A percentile compares a stretch with the other conserved stretches of the same genome.
These are phyloP conservation scores for Poecilia wingei DNA, from an alignment of 2,797 vertebrate species.

Conservation along the genomic window DNA sequence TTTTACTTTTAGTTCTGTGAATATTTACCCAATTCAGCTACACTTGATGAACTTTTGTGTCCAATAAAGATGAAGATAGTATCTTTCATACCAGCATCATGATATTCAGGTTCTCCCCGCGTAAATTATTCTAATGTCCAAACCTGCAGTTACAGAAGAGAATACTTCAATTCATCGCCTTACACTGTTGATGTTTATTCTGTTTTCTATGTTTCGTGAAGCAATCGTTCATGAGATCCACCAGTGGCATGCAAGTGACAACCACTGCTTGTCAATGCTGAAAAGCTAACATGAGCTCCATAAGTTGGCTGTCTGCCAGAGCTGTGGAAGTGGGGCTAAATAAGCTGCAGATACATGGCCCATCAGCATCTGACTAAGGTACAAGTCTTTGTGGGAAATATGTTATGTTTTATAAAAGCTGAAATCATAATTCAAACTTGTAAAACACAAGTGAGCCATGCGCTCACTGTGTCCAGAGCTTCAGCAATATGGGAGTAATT, in stretches of 20 bases:
- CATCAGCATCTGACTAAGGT: background rate
- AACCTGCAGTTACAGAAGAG: background rate
- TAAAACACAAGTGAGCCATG: conserved; percentile 5
- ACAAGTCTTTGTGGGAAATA: background rate
- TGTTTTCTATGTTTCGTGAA: background rate
- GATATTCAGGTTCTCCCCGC: background rate
- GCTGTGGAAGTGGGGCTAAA: background rate
- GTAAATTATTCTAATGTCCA: background rate
- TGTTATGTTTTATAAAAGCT: conserved; percentile 7
- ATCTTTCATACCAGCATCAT: background rate
- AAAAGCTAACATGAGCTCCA: background rate
- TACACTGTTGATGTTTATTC: background rate
- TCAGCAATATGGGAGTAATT: conserved; percentile 3
- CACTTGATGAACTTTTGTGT: background rate
- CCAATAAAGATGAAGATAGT: background rate
- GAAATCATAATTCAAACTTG: conserved; percentile 4
- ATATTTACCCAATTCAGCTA: background rate
- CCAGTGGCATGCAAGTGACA: background rate
- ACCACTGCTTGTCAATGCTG: background rate
- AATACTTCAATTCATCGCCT: background rate
- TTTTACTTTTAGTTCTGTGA: background rate
- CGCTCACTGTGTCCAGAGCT: conserved; percentile 8
- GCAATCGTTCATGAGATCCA: background rate
- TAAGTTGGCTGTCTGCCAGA: background rate
- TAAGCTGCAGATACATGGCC: background rate